phyloP scores from a whole-genome alignment of 2,113 vertebrate genomes.

The Petromus typicus region DNA sequence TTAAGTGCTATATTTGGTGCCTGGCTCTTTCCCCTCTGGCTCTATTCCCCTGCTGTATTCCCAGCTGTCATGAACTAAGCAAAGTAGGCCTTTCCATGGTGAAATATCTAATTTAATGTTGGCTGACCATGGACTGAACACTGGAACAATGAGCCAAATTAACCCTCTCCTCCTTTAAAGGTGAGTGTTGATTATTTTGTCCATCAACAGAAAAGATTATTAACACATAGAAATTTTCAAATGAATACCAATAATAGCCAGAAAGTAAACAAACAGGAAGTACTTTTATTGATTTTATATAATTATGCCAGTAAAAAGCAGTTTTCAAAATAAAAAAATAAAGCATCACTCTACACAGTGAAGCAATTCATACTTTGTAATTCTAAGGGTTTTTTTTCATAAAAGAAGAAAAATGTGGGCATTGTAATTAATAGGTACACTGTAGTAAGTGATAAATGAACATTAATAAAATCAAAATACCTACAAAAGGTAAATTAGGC shows the following conservation, averaged over 20 bases:
- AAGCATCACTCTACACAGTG: neutral
- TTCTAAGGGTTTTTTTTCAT: neutral
- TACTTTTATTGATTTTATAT: neutral
- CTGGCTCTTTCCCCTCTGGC: neutral
- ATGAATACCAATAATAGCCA: neutral
- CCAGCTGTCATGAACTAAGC: neutral
- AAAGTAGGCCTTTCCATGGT: neutral
- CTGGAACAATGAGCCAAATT: neutral
- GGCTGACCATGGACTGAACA: neutral
- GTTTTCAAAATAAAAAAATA: neutral
- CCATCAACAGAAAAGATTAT: neutral
- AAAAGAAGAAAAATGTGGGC: neutral
- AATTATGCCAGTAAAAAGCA: neutral
- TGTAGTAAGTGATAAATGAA: neutral
- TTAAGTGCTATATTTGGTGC: neutral
- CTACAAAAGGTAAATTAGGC: neutral
- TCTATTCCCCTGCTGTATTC: neutral
- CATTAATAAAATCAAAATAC: conserved; percentile 24
- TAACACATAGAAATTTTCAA: neutral
- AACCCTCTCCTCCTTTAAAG: no score
- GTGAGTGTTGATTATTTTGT: neutral
- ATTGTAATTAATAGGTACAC: neutral
- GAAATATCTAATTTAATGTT: neutral
- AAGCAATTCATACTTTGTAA: neutral
- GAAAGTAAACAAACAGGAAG: neutral